Percentiles rank a stretch among this genome's conserved stretches.
Evolutionary conservation across 2,888 invertebrate genomes (phyloP).

Genomic region (Terebella lapidaria): DNA sequence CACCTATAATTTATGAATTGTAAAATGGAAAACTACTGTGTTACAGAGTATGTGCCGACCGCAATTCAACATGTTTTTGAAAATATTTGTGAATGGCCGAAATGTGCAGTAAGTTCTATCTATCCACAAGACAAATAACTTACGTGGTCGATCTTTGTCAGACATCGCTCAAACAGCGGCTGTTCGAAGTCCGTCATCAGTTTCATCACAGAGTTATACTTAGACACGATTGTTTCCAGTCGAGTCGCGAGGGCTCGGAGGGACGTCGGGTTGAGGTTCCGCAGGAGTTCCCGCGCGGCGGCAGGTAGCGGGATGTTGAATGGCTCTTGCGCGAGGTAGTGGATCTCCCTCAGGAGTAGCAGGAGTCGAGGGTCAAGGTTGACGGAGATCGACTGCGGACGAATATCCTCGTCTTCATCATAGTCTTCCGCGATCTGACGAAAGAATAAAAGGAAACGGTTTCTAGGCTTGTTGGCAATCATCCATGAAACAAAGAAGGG

Average conservation of each 20-base stretch:
- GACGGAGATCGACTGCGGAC: conserved; percentile 47
- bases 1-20: too few relatives aligned
- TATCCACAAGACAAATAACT: too few relatives aligned
- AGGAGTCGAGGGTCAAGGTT: conserved; percentile 51
- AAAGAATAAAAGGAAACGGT: background rate
- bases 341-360: conserved; percentile 46
- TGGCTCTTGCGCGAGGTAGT: conserved; percentile 47
- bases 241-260: conserved; percentile 45
- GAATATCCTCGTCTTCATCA: conserved; percentile 45
- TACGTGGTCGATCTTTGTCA: conserved; percentile 49
- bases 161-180: conserved; percentile 48
- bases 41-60: too few relatives aligned
- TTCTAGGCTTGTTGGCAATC: background rate
- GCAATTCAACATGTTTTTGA: too few relatives aligned
- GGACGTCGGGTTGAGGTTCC: conserved; percentile 42
- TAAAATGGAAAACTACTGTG: too few relatives aligned
- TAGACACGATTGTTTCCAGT: conserved; percentile 49
- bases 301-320: conserved; percentile 39
- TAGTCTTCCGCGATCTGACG: conserved; percentile 46
- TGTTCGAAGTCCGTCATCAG: conserved; percentile 48
- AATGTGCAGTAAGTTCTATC: too few relatives aligned
- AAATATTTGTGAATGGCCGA: too few relatives aligned
- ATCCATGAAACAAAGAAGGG: too few relatives aligned
- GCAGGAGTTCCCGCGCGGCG: conserved; percentile 41
- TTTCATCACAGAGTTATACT: conserved; percentile 50